Evolutionary conservation across 2,113 vertebrate genomes (phyloP), one percentile per base, ranked within the genome.

Genomic region (Sus scrofa): DNA sequence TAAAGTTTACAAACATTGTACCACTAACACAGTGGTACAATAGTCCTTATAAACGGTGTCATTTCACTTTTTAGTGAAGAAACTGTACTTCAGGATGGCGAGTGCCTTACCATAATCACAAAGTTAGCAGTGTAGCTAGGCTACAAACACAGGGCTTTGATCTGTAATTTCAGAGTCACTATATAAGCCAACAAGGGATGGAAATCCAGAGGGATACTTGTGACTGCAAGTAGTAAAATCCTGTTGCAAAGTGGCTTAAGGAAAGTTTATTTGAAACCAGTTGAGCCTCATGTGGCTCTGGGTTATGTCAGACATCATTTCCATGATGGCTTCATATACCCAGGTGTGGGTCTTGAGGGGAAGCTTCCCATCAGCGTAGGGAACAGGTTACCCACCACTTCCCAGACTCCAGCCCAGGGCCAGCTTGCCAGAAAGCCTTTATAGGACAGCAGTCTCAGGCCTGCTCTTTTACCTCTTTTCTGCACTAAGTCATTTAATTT

Each of bases 41-140:
- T 18, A 68, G 8, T 65, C 14, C 54, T 94, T 91, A 37, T 2
- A 84, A 88, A 86, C n/a, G 32, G 32, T 95, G 30, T 65, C 18
- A 30, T 96, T 95, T 92, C 67, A 81, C 32, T 95, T 85, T 50
- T 54, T 4, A 63, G 1, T 75, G 81, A 77, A 63, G 78, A 52
- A 92, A 75, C 26, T 93, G 7, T 19, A 93, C 30, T 27, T 85
- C 12, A 18, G 34, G 52, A 63, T 93, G 68, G 15, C 63, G 37
- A 74, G 26, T 58, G 30, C 58, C 50, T 85, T 58, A 30, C 24
- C 26, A 63, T 54, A 60, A 32, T 89, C 30, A 63, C 39, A 50
- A 13, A 74, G 58, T 84, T 84, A 27, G 27, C 74, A 16, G 37
- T 60, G 19, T 52, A 15, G 93, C 79, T 89, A 27, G 32, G 30